Evolutionary conservation across 2,797 vertebrate species (phyloP), one percentile per base, ranked within the genome.

Genomic region (Mormyrops boulengeri): DNA sequence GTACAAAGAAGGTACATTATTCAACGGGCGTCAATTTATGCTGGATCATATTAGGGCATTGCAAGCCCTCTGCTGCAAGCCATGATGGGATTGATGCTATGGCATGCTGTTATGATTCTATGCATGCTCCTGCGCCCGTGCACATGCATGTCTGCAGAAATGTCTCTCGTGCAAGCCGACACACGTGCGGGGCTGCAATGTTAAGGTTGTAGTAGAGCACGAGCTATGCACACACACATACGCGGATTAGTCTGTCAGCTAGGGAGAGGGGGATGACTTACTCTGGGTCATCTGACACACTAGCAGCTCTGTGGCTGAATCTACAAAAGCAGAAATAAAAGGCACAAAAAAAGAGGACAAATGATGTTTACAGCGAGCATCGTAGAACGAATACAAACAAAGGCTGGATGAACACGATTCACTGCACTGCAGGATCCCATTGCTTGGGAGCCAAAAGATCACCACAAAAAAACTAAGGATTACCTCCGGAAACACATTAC

Each of bases 261-360:
- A 38, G 85, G 50, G 88, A 7, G 41, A 90, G 82, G 66, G 60
- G 90, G 62, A 89, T 90, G 94, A 99, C 98, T 99, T 99, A 99
- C 98, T 98, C 97, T 91, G 95, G 94, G 94, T 98, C 98, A 97
- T 98, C 97, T 97, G 97, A 97, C 96, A 97, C 96, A 97, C 97
- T 96, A 96, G 95, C 93, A 92, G 98, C 96, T 96, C 96, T 96
- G 85, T 96, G 96, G 94, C 97, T 97, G 96, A 97, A 97, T 98
- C 98, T 99, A 97, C 93, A 97, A 94, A 97, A 94, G 96, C 97
- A 97, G 96, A 96, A 95, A 94, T 95, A 73, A 89, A 88, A 60
- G 60, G 44, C 19, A 89, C n/a, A 50, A 50, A 66, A 66, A 88
- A 73, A 88, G 87, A 73, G 85, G 88, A 88, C 88, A 89, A 55